These are phyloP conservation scores for Crotalus viridis DNA, from an alignment of 2,113 vertebrate species.

Conservation along the genomic window DNA sequence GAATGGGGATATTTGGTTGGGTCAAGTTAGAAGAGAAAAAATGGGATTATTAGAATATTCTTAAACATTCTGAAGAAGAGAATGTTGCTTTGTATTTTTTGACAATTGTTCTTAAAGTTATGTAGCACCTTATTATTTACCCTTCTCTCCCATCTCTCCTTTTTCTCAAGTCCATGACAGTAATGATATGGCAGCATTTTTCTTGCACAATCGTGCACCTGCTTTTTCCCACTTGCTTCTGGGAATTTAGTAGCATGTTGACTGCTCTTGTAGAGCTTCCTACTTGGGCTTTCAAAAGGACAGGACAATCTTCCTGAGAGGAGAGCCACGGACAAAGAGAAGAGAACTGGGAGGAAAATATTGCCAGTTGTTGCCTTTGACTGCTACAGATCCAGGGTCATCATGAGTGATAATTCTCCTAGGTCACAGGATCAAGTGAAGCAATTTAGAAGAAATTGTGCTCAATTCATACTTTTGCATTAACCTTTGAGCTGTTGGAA, in stretches of 20 bases:
- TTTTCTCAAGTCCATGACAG: not conserved
- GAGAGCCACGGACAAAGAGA: not conserved
- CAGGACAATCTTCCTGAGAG: not conserved
- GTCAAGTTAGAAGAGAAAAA: not conserved
- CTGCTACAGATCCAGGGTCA: slow-evolving; percentile 12
- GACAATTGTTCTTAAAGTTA: too few species aligned
- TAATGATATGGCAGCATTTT: not conserved
- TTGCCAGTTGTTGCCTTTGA: not conserved
- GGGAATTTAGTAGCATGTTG: not conserved
- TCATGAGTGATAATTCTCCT: slow-evolving; percentile 41
- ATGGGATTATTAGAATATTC: not conserved
- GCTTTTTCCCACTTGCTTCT: not conserved
- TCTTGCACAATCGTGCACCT: not conserved
- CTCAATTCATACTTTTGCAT: slow-evolving; percentile 50
- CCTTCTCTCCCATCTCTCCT: not conserved
- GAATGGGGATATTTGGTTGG: not conserved
- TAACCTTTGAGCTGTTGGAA: slow-evolving; percentile 59
- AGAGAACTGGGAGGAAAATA: not conserved
- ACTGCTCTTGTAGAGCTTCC: accelerated
- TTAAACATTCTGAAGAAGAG: not conserved
- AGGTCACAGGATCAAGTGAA: slow-evolving; percentile 48
- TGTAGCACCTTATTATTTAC: not conserved
- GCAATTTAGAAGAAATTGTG: slow-evolving; percentile 59
- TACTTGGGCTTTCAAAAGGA: not conserved
- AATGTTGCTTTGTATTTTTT: not conserved